Conservation (phyloP, 2,888 invertebrate species). For the Tupiocoris notatus region DNA sequence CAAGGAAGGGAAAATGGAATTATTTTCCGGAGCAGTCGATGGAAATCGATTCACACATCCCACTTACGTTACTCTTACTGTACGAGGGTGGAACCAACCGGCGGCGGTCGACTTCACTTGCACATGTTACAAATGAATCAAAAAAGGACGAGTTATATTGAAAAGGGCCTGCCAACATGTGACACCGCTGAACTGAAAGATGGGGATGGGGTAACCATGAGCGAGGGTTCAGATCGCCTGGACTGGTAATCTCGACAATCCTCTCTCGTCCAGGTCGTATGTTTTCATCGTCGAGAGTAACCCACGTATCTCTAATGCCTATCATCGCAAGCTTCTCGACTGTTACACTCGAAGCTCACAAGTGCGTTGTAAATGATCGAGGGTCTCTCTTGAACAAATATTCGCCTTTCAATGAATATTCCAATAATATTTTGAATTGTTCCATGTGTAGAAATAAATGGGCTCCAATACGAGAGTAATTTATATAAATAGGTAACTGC, state of each 20-base stretch:
- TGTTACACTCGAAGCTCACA: neutral
- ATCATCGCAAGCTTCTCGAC: neutral
- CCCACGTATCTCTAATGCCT: neutral
- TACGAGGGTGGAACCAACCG: neutral
- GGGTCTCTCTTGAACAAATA: too few relatives aligned
- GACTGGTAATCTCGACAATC: slow-evolving; percentile 29
- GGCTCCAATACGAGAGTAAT: too few relatives aligned
- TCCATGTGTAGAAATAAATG: too few relatives aligned
- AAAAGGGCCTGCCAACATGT: slow-evolving; percentile 31
- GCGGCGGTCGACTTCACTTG: slow-evolving; percentile 20
- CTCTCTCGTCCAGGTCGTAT: slow-evolving; percentile 24
- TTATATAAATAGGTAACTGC: too few relatives aligned
- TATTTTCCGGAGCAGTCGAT: neutral
- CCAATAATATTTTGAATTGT: too few relatives aligned
- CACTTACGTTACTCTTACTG: neutral
- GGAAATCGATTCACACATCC: slow-evolving; percentile 12
- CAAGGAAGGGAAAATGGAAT: too few relatives aligned
- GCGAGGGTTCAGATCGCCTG: neutral
- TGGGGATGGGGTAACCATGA: neutral
- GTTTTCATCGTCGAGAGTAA: slow-evolving; percentile 17
- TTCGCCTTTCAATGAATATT: too few relatives aligned
- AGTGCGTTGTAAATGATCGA: neutral
- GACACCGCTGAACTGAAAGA: slow-evolving; percentile 6
- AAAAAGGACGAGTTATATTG: slow-evolving; percentile 38
- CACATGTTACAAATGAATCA: slow-evolving; percentile 39